Conservation (phyloP, 2,113 vertebrate species). For the Camarhynchus parvulus region DNA sequence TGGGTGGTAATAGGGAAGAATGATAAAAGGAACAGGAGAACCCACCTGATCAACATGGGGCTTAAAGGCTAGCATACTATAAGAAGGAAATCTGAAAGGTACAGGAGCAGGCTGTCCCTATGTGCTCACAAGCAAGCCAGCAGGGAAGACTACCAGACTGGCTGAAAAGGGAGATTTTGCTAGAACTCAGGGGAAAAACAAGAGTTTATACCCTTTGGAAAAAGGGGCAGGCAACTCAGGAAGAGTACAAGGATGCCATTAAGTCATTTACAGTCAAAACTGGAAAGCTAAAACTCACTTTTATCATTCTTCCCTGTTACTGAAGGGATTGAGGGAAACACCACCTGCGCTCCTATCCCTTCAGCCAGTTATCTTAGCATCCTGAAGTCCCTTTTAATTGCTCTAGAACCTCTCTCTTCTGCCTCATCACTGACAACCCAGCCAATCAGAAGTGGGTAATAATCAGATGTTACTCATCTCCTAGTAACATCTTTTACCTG, state of each 20-base stretch:
- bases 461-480: neutral
- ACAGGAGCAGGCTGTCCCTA: neutral
- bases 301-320: neutral
- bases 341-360: neutral
- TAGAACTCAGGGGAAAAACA: neutral
- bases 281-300: neutral
- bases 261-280: neutral
- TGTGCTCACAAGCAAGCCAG: neutral
- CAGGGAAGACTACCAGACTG: neutral
- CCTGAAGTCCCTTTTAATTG: neutral
- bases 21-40: neutral
- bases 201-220: neutral
- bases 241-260: neutral
- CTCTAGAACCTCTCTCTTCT: neutral
- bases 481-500: too few species aligned
- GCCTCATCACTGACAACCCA: neutral
- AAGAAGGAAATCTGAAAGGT: neutral
- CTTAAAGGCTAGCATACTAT: neutral
- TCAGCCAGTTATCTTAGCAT: neutral
- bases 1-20: neutral
- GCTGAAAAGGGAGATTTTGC: neutral
- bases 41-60: neutral
- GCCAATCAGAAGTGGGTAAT: too few species aligned
- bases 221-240: neutral
- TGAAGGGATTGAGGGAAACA: neutral